Conservation (phyloP, 2,113 vertebrate genomes). For the Hystrix cristata region DNA sequence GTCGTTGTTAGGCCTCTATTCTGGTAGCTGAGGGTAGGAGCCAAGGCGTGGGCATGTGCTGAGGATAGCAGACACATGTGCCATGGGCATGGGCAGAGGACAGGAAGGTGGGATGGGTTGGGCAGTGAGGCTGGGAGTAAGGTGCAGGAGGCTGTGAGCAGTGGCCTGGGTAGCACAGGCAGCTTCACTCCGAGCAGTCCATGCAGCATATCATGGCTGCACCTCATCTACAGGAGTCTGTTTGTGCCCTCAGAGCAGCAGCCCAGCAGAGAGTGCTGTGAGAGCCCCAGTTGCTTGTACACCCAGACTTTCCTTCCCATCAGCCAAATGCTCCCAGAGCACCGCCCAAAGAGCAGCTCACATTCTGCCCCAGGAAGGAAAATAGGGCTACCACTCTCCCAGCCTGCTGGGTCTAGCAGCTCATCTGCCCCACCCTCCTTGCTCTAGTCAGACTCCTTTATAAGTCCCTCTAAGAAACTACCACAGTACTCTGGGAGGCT, state of each 20-base stretch:
- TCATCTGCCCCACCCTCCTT: not conserved
- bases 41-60: not conserved
- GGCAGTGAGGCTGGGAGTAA: not conserved
- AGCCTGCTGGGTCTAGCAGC: not conserved
- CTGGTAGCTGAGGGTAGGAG: not conserved
- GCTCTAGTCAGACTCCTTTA: not conserved
- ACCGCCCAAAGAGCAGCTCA: not conserved
- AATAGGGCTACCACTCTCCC: not conserved
- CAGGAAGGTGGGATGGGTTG: not conserved
- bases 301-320: not conserved
- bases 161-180: not conserved
- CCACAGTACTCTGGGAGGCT: not conserved
- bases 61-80: too few relatives aligned
- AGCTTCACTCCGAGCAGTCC: not conserved
- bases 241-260: not conserved
- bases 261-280: not conserved
- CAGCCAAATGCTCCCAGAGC: not conserved
- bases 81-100: not conserved
- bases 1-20: not conserved
- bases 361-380: not conserved
- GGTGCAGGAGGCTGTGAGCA: not conserved
- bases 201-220: not conserved
- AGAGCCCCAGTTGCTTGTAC: not conserved
- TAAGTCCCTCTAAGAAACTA: not conserved
- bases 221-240: not conserved